phyloP scores from a whole-genome alignment of 2,888 invertebrate species.

The Adela reaumurella region DNA sequence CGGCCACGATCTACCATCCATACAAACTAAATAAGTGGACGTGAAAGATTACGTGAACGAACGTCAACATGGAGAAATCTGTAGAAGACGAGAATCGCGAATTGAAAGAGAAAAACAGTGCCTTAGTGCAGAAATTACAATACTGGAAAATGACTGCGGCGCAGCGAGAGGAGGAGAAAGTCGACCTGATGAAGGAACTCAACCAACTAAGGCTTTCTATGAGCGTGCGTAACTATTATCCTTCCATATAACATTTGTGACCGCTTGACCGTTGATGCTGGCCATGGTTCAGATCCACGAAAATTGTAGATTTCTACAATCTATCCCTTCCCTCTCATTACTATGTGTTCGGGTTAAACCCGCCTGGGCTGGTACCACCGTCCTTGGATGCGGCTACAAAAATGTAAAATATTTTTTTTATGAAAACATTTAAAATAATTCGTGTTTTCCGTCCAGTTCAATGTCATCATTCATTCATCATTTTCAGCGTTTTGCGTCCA shows the following conservation, averaged over 20 bases:
- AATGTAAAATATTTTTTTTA: no score
- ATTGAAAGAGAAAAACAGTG: constrained; percentile 35
- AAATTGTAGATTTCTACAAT: background rate
- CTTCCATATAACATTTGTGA: background rate
- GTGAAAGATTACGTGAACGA: no score
- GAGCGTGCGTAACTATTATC: constrained; percentile 22
- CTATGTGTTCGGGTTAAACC: no score
- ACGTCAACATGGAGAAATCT: constrained; percentile 17
- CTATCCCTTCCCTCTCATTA: background rate
- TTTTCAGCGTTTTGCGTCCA: no score
- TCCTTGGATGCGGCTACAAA: no score
- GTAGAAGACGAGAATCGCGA: constrained; percentile 31
- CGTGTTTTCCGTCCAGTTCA: no score
- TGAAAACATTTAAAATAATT: no score
- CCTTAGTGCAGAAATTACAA: constrained; percentile 36
- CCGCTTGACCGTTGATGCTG: background rate
- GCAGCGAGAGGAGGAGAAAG: constrained; percentile 35
- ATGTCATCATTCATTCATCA: no score
- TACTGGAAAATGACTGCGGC: constrained; percentile 38
- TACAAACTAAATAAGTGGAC: no score
- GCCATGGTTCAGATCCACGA: background rate
- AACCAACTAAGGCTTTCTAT: constrained; percentile 39
- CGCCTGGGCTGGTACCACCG: no score
- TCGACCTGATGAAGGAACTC: constrained; percentile 37
- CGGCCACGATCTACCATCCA: no score